Base-by-base conservation (phyloP, 2,113 vertebrate species). In the Anser cygnoides region DNA sequence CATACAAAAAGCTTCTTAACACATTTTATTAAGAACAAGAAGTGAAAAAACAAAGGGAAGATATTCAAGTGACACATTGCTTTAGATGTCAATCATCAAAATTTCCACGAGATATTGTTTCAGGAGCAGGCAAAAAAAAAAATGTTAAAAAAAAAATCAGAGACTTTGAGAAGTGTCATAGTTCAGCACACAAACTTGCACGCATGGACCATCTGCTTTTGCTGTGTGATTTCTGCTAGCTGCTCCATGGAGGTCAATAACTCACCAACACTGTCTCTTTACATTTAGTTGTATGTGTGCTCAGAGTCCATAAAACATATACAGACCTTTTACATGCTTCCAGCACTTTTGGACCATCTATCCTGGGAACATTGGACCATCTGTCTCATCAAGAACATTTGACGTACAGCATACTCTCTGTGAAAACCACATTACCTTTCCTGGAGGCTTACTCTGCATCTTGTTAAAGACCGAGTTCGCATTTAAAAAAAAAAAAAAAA, bases 291-390 rank as follows among this genome's bases (percentile, higher is more conserved):
- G 62, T 84, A 55, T 90, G 44, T 85, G 63, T 89, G 92, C 82
- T 90, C 54, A 61, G 91, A 62, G 85, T 94, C 70, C 63, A 90
- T 92, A 96, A 94, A 97, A 95, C 78, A 66, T 74, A 61, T 82
- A 81, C 66, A 77, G 77, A 72, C 35, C 50, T 70, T 91, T 62
- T 84, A 91, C 86, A 90, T 95, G 93, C 59, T 96, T 93, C 59
- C 84, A 95, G 87, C 65, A 94, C 88, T 95, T 95, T 91, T 43
- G 33, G 49, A 71, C 54, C 81, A 91, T 88, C 65, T 88, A 71
- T 59, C 21, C 11, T 22, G 68, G 73, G 65, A 76, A 26, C 13
- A 29, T 81, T n/a, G 73, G 65, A 73, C 29, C 10, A 33, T 81
- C 37, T 85, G 43, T 86, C 65, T 84, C 62, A 88, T 73, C 74